Conservation (phyloP, 2,113 vertebrate species). For the Sterrhoptilus dennistouni region DNA sequence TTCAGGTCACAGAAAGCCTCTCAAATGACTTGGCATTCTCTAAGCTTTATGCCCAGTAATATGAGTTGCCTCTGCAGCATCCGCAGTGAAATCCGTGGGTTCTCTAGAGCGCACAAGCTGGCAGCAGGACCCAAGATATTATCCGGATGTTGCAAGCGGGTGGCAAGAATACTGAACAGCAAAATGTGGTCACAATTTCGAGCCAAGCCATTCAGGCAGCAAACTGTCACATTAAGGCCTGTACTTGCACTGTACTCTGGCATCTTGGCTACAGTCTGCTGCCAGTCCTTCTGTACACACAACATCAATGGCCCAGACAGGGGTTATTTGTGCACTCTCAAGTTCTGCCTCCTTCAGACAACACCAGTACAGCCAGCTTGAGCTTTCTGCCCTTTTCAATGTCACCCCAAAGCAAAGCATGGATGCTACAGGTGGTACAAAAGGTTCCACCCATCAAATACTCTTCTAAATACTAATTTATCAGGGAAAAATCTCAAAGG, state of each 20-base stretch:
- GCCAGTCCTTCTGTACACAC: background rate
- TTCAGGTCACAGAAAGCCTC: constrained; percentile 21
- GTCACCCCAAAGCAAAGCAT: fast-evolving
- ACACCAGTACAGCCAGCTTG: fast-evolving
- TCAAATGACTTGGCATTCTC: constrained; percentile 13
- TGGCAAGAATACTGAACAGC: background rate
- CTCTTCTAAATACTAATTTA: background rate
- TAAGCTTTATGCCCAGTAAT: background rate
- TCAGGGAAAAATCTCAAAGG: fast-evolving
- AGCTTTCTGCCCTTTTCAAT: background rate
- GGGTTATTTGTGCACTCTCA: background rate
- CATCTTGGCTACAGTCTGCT: background rate
- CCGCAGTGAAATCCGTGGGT: background rate
- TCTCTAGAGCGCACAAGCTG: background rate
- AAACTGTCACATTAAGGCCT: background rate
- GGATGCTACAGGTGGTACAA: background rate
- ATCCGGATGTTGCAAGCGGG: background rate
- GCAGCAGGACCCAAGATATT: background rate
- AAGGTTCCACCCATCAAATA: background rate
- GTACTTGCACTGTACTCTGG: background rate
- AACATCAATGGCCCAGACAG: background rate
- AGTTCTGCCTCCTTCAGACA: background rate
- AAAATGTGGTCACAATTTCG: background rate
- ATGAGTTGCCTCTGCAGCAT: background rate
- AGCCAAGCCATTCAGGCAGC: background rate